Evolutionary conservation across 53 echinoderm and acorn worm genomes (phyloP), one percentile per base, ranked within the genome.

Genomic region (Temnopleurus reevesii): DNA sequence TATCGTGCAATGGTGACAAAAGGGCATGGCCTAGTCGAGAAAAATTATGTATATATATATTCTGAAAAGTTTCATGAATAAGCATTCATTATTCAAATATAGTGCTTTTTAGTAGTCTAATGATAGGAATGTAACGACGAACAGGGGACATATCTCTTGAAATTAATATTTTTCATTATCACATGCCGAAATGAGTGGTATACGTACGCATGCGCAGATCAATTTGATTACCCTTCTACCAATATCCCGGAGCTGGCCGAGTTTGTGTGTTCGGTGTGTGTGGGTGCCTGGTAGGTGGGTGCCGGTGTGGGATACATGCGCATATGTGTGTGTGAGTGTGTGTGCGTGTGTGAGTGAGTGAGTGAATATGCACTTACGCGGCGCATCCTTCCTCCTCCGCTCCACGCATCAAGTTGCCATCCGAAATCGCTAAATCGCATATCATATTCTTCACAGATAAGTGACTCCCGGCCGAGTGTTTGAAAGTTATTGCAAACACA

Each of bases 221-320:
- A 46, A 49, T 79, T 49, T 51, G 27, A 79, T 79, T 79, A 49
- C 79, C 79, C 49, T 23, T 49, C 49, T 49, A 28, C 46, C 46
- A 79, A 26, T 49, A 25, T 46, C 12, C 38, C 27, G 4, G 79
- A 49, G 79, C 45, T 79, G 27, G 4, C 49, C 46, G 2, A 29
- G 49, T 49, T 49, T 79, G 79, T 79, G 83, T 83, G 81, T 83
- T 49, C 49, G 31, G 83, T 33, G 83, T 83, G 83, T 83, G 55
- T 56, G 55, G n/a, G 83, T 53, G 82, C 55, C 34, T 83, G 45
- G 38, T 21, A 28, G 15, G 77, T 21, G 45, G 9, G 30, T 26
- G 51, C 13, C n/a, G 12, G 77, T 77, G 44, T 77, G 46, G 23
- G 49, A n/a, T n/a, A n/a, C n/a, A n/a, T n/a, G n/a, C n/a, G n/a